Evolutionary conservation across 2,888 invertebrate genomes (phyloP), one percentile per base, ranked within the genome.

Genomic region (Autographa pulchrina): DNA sequence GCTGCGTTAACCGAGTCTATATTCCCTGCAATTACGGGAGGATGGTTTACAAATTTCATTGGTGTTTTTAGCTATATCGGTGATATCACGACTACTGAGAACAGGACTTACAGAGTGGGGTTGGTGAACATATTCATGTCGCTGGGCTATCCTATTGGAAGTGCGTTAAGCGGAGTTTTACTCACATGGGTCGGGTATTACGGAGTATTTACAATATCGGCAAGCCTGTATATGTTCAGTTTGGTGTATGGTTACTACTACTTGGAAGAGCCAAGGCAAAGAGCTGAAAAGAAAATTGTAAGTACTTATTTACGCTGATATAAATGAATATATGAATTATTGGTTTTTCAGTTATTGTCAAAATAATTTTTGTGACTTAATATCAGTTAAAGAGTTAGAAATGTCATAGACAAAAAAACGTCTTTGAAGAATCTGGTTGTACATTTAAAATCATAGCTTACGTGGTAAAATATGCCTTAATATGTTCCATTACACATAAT

Each of bases 41-140:
- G 98, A 6, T 98, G 98, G 98, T 98, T 98, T 89, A 98, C 98
- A 18, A 98, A 98, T 96, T 97, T 98, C 84, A 97, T 98, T 96
- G 98, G 98, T 16, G 97, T 98, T 65, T 98, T 98, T 92, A 98
- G 98, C 91, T 99, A 98, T 89, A 97, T 99, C 64, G 98, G 98
- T 54, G 98, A 99, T 87, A 97, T 98, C 16, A 98, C 98, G 1
- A 97, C 97, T 0, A 96, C 97, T 65, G 97, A 98, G 88, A 97
- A 97, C 65, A 96, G 98, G 81, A 99, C 99, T 0, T 95, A 98
- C 25, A 96, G 99, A 82, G 98, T 99, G 54, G 98, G 98, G 8
- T 97, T 99, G 67, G 97, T 98, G 65, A 99, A 99, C 91, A 97
- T 98, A 25, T 98, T 98, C 91, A 97, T 98, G 88, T 98, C 98